These are phyloP conservation scores for Bathynomus jamesi DNA, from an alignment of 1,140 invertebrate species.

Conservation along the genomic window DNA sequence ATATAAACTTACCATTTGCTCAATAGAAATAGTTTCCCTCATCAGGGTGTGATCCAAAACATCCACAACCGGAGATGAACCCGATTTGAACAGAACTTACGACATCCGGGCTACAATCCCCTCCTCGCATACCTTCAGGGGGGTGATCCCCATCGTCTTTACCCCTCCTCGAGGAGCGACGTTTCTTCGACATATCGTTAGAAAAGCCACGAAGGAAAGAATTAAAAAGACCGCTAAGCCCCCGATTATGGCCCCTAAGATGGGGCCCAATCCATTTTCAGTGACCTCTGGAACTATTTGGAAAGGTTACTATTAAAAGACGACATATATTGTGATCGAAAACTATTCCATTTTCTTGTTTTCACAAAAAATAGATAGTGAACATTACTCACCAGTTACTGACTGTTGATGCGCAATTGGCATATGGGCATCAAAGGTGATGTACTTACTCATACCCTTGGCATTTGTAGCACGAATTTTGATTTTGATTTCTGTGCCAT, in stretches of 20 bases:
- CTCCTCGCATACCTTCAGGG: neutral
- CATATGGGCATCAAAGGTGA: neutral
- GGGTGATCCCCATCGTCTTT: neutral
- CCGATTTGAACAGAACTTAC: neutral
- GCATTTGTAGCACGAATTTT: neutral
- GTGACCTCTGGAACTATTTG: neutral
- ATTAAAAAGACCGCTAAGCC: neutral
- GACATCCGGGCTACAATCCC: neutral
- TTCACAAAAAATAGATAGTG: neutral
- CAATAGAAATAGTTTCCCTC: neutral
- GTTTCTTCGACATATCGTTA: neutral
- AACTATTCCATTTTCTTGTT: neutral
- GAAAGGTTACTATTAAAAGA: neutral
- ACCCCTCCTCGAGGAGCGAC: neutral
- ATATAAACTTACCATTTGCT: neutral
- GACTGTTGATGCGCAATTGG: neutral
- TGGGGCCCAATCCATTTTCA: neutral
- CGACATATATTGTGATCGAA: neutral
- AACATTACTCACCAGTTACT: neutral
- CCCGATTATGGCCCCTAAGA: neutral
- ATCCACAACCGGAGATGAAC: neutral
- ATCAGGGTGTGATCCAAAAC: neutral
- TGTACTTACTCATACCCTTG: neutral
- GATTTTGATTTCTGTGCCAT: neutral
- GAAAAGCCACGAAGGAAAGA: neutral